Evolutionary conservation across 2,797 vertebrate species (phyloP).

Genomic region (Enteromius thamalakanensis): DNA sequence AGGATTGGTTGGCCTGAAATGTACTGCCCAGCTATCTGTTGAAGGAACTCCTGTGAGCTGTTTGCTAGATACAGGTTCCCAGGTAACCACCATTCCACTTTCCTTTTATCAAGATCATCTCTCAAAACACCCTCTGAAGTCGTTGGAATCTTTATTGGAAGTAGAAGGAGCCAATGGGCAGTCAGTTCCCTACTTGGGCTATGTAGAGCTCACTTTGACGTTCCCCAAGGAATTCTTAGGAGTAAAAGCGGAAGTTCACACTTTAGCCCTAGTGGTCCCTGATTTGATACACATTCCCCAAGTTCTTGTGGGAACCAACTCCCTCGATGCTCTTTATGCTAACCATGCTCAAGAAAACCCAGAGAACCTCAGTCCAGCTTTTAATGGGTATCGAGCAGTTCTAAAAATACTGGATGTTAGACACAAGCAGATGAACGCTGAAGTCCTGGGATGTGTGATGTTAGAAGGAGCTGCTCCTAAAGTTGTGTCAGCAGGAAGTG

Average conservation of each 20-base stretch:
- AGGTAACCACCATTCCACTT: conserved; percentile 4
- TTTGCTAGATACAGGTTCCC: not conserved
- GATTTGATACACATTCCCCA: not conserved
- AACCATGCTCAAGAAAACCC: not conserved
- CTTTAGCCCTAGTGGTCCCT: not conserved
- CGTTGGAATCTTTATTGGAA: not conserved
- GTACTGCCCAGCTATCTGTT: not conserved
- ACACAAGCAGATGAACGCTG: not conserved
- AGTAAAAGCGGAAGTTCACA: not conserved
- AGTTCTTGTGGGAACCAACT: not conserved
- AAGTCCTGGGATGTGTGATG: not conserved
- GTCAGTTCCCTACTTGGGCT: not conserved
- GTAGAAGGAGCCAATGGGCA: not conserved
- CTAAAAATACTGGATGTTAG: not conserved
- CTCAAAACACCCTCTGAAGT: not conserved
- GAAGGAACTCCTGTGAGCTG: not conserved
- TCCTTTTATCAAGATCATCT: not conserved
- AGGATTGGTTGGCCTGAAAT: not conserved
- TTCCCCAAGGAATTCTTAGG: not conserved
- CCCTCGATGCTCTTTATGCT: not conserved
- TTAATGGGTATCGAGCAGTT: not conserved
- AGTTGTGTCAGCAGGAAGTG: not conserved
- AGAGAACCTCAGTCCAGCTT: not conserved
- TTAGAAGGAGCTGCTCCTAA: not conserved
- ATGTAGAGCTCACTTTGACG: not conserved